Conservation (phyloP, 1,140 invertebrate genomes). For the Macrosteles quadrilineatus region DNA sequence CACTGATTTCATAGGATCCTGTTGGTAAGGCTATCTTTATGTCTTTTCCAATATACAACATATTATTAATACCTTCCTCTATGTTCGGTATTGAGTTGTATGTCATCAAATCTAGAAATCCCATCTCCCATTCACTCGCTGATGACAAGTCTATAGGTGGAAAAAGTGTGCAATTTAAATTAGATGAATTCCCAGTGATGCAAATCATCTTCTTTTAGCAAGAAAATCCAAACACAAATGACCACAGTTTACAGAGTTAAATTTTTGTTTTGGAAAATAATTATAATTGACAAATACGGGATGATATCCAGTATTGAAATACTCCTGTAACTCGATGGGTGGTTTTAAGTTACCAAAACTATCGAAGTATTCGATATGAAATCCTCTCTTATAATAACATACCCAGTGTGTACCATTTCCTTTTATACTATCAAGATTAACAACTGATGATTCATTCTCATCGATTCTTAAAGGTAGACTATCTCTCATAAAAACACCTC, state of each 20-base stretch:
- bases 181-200: background rate
- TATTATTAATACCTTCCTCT: slow-evolving; percentile 11
- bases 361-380: slow-evolving; percentile 25
- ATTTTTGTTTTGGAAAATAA: slow-evolving; percentile 15
- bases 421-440: slow-evolving; percentile 44
- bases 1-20: slow-evolving; percentile 16
- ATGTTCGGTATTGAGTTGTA: slow-evolving; percentile 30
- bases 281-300: slow-evolving; percentile 4
- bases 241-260: slow-evolving; percentile 22
- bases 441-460: slow-evolving; percentile 41
- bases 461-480: slow-evolving; percentile 32
- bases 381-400: slow-evolving; percentile 41
- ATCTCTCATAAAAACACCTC: slow-evolving; percentile 36
- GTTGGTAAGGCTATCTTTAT: slow-evolving; percentile 16
- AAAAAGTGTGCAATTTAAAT: slow-evolving; percentile 5
- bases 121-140: background rate
- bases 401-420: slow-evolving; percentile 46
- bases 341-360: slow-evolving; percentile 17
- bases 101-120: slow-evolving; percentile 1
- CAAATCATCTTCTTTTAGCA: background rate
- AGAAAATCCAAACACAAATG: slow-evolving; percentile 19
- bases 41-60: background rate
- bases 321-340: background rate
- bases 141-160: background rate
- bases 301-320: slow-evolving; percentile 9